Base-by-base conservation (phyloP, 2,888 invertebrate genomes). In the Meliscaeva auricollis region DNA sequence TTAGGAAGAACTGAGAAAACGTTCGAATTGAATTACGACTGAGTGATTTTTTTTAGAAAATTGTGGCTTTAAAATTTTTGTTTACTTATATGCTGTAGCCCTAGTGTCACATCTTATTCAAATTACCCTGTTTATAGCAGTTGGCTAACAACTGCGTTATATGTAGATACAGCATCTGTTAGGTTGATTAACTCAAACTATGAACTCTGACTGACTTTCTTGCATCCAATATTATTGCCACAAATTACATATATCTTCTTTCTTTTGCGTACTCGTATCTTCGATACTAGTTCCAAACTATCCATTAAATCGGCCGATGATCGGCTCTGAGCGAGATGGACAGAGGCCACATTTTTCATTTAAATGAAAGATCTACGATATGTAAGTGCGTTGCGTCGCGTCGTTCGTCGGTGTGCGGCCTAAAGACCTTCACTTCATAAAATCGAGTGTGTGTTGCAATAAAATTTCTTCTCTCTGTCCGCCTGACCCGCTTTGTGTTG, bases 341-440 rank as follows among this genome's bases (percentile, higher is more conserved):
- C 26, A 58, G 35, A 72, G 41, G 69, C 20, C 30, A 60, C 48
- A 54, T 41, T 56, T 48, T 66, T 41, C 32, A 76, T 44, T 58
- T 58, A 52, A 60, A 82, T 64, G 56, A 46, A 70, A 81, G 38
- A 81, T 77, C 82, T 50, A 20, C 17, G 35, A 17, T 35, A 77
- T 62, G 32, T 54, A 1, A 52, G 48, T 79, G 79, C 60, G 66
- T 66, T 50, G 1, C 2, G 6, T 58, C 48, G 64, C 44, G 35
- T 66, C 35, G 35, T 38, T 11, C 3, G 2, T 3, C 32, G 11
- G 13, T 20, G 20, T 30, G 52, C 77, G 58, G 68, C 69, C 62
- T 48, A n/a, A 66, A 82, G 82, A 77, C 82, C 82, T 82, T 82
- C 82, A 72, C 73, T 82, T 69, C 58, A 64, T 64, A 64, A 82